A percentile compares a stretch with the other conserved stretches of the same genome.
Conservation (phyloP, 2,797 vertebrate genomes). For the Poeciliopsis gracilis region DNA sequence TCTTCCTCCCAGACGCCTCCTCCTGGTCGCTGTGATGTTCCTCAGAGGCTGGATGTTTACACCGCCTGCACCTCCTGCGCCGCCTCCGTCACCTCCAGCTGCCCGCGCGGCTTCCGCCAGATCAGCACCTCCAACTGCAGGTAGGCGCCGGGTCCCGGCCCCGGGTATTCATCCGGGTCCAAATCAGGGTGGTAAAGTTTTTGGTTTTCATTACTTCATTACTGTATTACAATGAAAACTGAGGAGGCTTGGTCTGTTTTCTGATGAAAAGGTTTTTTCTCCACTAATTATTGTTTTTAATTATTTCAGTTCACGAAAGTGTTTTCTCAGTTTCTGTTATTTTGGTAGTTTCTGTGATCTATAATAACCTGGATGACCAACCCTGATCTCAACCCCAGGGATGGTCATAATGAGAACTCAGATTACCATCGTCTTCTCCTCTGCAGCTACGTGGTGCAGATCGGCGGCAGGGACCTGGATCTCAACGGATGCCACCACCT, state of each 20-base stretch:
- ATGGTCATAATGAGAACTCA: neutral
- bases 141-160: constrained; percentile 61
- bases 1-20: constrained; percentile 37
- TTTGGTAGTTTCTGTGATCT: too few relatives aligned
- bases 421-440: neutral
- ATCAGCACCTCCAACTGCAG: constrained; percentile 80
- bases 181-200: too few relatives aligned
- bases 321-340: too few relatives aligned
- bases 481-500: constrained; percentile 82
- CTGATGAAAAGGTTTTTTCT: too few relatives aligned
- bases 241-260: too few relatives aligned
- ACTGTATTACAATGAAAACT: too few relatives aligned
- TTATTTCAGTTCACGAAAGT: too few relatives aligned
- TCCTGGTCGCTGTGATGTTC: constrained; percentile 79
- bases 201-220: too few relatives aligned
- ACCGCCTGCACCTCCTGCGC: constrained; percentile 85
- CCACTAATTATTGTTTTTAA: too few relatives aligned
- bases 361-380: too few relatives aligned
- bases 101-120: constrained; percentile 79
- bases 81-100: constrained; percentile 55
- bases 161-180: neutral
- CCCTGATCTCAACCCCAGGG: neutral
- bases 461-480: constrained; percentile 74
- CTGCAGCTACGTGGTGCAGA: constrained; percentile 86
- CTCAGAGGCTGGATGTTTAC: constrained; percentile 50